Percentiles rank a stretch among this genome's conserved stretches.
Evolutionary conservation across 2,797 vertebrate species (phyloP).

Genomic region (Moxostoma hubbsi): DNA sequence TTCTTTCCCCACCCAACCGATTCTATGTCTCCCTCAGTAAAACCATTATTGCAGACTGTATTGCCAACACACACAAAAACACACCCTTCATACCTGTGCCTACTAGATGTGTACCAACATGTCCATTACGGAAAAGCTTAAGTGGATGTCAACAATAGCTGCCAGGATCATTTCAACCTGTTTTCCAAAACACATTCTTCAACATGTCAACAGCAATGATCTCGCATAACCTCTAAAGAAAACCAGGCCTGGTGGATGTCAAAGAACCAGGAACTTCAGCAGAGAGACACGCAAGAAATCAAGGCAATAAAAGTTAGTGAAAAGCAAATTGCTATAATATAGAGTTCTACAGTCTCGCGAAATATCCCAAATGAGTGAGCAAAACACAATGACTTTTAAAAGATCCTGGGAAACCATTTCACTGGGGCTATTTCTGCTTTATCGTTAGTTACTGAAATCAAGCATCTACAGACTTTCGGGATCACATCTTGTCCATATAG

Average conservation of each 20-base stretch:
- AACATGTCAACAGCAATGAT: slow-evolving; percentile 35
- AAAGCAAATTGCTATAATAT: background rate
- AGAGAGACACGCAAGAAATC: background rate
- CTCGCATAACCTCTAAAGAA: slow-evolving; percentile 1
- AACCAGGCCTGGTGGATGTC: background rate
- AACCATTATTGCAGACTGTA: slow-evolving; percentile 57
- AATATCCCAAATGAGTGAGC: background rate
- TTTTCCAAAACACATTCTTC: slow-evolving; percentile 49
- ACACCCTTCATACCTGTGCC: slow-evolving; percentile 59
- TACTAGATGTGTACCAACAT: slow-evolving; percentile 57
- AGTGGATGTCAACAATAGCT: slow-evolving; percentile 39
- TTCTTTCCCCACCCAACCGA: slow-evolving; percentile 26
- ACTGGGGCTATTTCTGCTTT: background rate
- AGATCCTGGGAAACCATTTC: background rate
- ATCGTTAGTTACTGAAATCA: background rate
- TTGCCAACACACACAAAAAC: slow-evolving; percentile 31
- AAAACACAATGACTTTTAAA: background rate
- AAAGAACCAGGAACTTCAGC: background rate
- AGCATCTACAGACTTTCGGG: slow-evolving; percentile 9
- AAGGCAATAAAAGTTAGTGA: background rate
- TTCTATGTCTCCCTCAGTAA: slow-evolving; percentile 45
- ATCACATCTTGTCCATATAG: background rate
- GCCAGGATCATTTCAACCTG: slow-evolving; percentile 30
- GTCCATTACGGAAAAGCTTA: slow-evolving; percentile 39
- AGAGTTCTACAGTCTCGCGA: background rate